Conservation (phyloP, 1,140 invertebrate species). For the Coboldia fuscipes region DNA sequence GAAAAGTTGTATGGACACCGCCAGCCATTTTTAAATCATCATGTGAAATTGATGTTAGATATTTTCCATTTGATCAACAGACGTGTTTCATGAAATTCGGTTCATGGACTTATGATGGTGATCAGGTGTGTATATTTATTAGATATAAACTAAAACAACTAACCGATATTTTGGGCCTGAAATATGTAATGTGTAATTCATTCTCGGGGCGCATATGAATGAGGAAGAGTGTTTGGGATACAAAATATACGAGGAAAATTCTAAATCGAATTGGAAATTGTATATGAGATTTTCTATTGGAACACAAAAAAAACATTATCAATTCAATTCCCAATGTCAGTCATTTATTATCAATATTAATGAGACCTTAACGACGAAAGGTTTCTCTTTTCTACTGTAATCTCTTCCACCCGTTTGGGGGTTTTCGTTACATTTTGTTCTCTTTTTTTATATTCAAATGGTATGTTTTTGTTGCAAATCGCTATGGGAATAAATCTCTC, state of each 20-base stretch:
- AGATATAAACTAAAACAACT: background rate
- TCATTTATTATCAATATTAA: background rate
- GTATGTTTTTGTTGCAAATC: background rate
- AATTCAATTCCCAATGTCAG: background rate
- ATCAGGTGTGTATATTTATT: constrained; percentile 39
- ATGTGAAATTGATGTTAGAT: constrained; percentile 88
- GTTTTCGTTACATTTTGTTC: background rate
- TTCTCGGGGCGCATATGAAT: background rate
- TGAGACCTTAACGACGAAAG: background rate
- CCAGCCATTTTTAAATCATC: constrained; percentile 96
- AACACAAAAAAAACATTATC: background rate
- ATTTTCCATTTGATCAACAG: constrained; percentile 95
- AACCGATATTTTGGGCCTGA: background rate
- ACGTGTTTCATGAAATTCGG: constrained; percentile 93
- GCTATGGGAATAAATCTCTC: background rate
- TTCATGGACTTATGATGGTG: constrained; percentile 95
- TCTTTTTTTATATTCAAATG: background rate
- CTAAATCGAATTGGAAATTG: background rate
- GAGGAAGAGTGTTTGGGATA: background rate
- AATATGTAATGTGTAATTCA: background rate
- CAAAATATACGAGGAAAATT: background rate
- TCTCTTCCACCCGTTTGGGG: background rate
- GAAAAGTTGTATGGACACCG: constrained; percentile 78
- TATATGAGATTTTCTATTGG: background rate
- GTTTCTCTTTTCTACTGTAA: background rate